Evolutionary conservation across 1,140 invertebrate genomes (phyloP).

Genomic region (Pseudomyrmex gracilis): DNA sequence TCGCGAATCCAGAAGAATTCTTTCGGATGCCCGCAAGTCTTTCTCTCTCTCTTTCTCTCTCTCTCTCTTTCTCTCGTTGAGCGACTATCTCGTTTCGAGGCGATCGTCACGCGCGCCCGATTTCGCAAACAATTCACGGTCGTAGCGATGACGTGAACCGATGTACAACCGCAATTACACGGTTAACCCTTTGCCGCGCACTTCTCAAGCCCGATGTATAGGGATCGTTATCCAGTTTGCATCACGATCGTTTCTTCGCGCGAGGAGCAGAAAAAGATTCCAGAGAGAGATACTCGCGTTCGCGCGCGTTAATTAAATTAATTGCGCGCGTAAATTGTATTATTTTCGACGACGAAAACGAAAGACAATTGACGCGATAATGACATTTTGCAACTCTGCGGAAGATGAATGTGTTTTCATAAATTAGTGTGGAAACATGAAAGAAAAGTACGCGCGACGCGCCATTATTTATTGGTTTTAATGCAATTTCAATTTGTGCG

Average conservation of each 20-base stretch:
- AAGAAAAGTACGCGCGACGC: background rate
- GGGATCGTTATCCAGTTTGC: background rate
- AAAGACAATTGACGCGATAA: conserved; percentile 35
- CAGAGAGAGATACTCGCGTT: background rate
- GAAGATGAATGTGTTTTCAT: conserved; percentile 28
- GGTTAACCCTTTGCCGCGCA: conserved; percentile 12
- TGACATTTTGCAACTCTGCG: conserved; percentile 9
- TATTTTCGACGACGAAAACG: background rate
- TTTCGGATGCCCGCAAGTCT: conserved; percentile 57
- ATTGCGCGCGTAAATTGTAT: background rate
- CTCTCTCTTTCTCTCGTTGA: conserved; percentile 49
- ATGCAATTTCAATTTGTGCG: background rate
- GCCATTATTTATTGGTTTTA: too few species aligned
- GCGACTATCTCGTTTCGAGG: conserved; percentile 14
- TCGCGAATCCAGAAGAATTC: conserved; percentile 58
- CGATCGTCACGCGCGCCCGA: conserved; percentile 27
- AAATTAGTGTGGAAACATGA: conserved; percentile 4
- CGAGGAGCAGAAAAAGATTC: background rate
- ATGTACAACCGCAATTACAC: conserved; percentile 3
- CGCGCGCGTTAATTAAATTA: conserved; percentile 20
- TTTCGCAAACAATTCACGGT: conserved; percentile 39
- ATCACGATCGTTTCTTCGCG: background rate
- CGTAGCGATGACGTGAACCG: conserved; percentile 42
- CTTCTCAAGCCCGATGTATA: too few species aligned
- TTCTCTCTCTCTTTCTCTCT: too few species aligned